These are phyloP conservation scores for Aleadryas rufinucha DNA, from an alignment of 2,113 vertebrate species.

Conservation along the genomic window DNA sequence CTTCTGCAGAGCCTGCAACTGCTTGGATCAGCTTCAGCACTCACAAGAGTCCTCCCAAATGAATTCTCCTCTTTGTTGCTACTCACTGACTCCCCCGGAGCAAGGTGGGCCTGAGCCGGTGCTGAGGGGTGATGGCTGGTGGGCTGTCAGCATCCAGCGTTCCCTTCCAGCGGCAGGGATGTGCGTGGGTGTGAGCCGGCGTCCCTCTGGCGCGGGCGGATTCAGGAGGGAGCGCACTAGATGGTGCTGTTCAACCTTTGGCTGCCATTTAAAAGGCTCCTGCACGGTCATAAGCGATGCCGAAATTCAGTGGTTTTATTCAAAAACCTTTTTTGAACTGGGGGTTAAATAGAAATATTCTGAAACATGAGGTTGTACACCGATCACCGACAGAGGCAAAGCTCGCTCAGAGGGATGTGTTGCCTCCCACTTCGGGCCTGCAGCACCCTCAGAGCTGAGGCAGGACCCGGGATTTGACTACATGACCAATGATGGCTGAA, in stretches of 20 bases:
- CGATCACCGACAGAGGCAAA: accelerated
- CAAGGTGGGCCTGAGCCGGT: accelerated
- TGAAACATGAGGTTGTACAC: neutral
- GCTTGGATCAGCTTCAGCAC: neutral
- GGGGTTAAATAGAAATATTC: neutral
- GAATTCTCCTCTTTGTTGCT: neutral
- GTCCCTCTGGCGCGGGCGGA: neutral
- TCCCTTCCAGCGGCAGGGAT: neutral
- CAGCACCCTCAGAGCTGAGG: neutral
- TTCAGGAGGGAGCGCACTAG: neutral
- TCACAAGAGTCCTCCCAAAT: neutral
- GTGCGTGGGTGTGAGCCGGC: accelerated
- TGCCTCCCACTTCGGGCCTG: accelerated
- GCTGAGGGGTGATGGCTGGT: neutral
- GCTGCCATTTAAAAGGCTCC: neutral
- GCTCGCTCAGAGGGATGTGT: accelerated
- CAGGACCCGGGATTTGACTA: neutral
- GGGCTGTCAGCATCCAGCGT: accelerated
- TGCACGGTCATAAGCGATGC: neutral
- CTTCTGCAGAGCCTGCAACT: neutral
- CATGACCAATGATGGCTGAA: accelerated
- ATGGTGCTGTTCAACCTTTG: slow-evolving; percentile 60
- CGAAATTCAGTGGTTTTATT: accelerated
- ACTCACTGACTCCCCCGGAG: neutral
- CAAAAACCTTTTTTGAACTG: neutral